Conservation (phyloP, 2,888 invertebrate genomes). For the Onthophagus sagittarius region DNA sequence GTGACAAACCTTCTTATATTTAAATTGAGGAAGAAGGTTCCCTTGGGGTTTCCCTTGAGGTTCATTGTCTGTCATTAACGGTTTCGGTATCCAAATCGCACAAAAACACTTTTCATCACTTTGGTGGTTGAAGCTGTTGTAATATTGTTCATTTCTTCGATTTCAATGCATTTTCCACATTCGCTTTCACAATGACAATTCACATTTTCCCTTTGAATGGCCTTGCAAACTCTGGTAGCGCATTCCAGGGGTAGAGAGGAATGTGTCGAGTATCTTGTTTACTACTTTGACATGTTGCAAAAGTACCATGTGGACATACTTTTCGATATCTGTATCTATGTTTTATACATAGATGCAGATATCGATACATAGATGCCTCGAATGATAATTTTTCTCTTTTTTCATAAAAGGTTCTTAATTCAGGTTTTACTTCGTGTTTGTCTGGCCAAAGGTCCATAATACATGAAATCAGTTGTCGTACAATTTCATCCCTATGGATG, state of each 20-base stretch:
- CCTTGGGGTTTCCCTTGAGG: constrained; percentile 14
- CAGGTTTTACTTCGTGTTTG: background rate
- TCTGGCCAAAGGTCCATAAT: constrained; percentile 6
- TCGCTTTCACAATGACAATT: constrained; percentile 21
- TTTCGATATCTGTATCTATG: too few species aligned
- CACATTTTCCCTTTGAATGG: constrained; percentile 34
- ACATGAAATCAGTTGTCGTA: background rate
- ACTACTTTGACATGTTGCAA: too few species aligned
- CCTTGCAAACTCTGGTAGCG: constrained; percentile 20
- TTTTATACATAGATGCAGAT: too few species aligned
- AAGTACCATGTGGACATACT: too few species aligned
- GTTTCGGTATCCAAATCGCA: constrained; percentile 8
- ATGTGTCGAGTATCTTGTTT: too few species aligned
- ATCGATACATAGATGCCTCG: too few species aligned
- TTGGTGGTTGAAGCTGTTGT: background rate
- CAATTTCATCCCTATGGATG: background rate
- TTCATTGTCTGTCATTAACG: constrained; percentile 15
- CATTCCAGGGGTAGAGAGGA: constrained; percentile 25
- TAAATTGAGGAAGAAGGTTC: too few species aligned
- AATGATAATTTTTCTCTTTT: constrained; percentile 14
- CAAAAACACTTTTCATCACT: constrained; percentile 4
- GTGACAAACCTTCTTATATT: too few species aligned
- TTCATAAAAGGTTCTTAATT: constrained; percentile 12
- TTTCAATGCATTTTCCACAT: constrained; percentile 12
- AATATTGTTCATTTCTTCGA: constrained; percentile 10